These are phyloP conservation scores for Montipora efflorescens DNA, from an alignment of 64 coral and sea anemone species.

Conservation along the genomic window DNA sequence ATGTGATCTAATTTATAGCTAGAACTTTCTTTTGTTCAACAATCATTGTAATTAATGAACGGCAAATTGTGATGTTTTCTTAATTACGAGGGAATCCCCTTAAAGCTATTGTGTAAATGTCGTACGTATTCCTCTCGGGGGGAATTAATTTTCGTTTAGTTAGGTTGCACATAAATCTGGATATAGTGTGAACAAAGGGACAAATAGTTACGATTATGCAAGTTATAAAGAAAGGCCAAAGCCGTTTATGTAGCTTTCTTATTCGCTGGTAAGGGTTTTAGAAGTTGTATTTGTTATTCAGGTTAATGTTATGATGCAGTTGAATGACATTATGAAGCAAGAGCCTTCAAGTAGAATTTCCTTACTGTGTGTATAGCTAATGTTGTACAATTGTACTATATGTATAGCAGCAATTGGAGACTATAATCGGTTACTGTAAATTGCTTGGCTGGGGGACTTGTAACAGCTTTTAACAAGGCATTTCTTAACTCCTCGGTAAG, in stretches of 20 bases:
- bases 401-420: background rate
- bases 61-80: background rate
- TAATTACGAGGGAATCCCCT: background rate
- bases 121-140: background rate
- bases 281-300: background rate
- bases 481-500: background rate
- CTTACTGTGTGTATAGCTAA: background rate
- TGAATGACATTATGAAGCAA: constrained; percentile 5
- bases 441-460: background rate
- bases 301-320: constrained; percentile 7
- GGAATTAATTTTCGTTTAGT: background rate
- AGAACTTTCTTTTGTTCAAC: background rate
- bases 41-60: background rate
- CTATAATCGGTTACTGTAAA: constrained; percentile 1
- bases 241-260: background rate
- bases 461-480: background rate
- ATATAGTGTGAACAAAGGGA: constrained; percentile 2
- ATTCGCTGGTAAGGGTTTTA: background rate
- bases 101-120: background rate
- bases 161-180: constrained; percentile 28
- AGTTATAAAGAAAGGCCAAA: background rate
- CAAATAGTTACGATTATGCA: background rate
- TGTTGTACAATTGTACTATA: constrained; percentile 37
- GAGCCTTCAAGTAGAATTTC: constrained; percentile 22
- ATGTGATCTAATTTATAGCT: background rate